phyloP scores from a whole-genome alignment of 2,113 vertebrate species.

The Gymnocephalus cernua region DNA sequence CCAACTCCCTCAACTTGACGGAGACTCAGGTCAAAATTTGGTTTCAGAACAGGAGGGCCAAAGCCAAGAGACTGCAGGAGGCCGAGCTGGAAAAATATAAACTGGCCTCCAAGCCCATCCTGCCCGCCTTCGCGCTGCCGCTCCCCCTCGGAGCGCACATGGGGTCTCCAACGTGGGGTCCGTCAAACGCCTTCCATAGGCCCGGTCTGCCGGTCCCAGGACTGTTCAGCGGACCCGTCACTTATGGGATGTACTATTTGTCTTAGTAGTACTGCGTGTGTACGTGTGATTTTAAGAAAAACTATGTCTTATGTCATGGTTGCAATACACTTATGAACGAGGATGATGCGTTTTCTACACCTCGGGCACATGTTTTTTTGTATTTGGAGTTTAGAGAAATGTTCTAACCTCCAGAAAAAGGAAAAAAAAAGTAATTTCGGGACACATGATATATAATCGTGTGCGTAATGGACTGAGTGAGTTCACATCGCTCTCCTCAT shows the following conservation, averaged over 20 bases:
- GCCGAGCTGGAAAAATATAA: conserved; percentile 89
- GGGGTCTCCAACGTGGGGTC: conserved; percentile 80
- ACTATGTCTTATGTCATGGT: conserved; percentile 17
- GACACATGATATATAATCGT: not conserved
- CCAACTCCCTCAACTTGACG: conserved; percentile 87
- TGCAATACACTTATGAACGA: conserved; percentile 36
- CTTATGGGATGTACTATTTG: conserved; percentile 89
- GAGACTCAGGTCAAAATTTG: conserved; percentile 92
- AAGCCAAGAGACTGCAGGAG: conserved; percentile 89
- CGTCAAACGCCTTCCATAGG: conserved; percentile 80
- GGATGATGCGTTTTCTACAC: conserved; percentile 10
- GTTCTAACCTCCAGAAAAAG: conserved; percentile 23
- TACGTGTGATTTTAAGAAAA: not conserved
- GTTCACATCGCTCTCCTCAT: conserved; percentile 1
- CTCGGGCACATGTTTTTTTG: not conserved
- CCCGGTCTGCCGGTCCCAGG: conserved; percentile 83
- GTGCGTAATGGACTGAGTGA: conserved; percentile 8
- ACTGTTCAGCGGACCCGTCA: conserved; percentile 85
- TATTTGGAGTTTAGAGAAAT: conserved; percentile 22
- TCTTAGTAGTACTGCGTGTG: conserved; percentile 75
- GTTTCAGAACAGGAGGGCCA: conserved; percentile 90
- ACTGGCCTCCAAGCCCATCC: conserved; percentile 86
- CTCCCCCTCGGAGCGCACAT: conserved; percentile 84
- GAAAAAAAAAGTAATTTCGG: not conserved
- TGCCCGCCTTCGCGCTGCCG: conserved; percentile 87